These are phyloP conservation scores for Phoenicopterus ruber DNA, from an alignment of 2,113 vertebrate genomes.

Conservation along the genomic window DNA sequence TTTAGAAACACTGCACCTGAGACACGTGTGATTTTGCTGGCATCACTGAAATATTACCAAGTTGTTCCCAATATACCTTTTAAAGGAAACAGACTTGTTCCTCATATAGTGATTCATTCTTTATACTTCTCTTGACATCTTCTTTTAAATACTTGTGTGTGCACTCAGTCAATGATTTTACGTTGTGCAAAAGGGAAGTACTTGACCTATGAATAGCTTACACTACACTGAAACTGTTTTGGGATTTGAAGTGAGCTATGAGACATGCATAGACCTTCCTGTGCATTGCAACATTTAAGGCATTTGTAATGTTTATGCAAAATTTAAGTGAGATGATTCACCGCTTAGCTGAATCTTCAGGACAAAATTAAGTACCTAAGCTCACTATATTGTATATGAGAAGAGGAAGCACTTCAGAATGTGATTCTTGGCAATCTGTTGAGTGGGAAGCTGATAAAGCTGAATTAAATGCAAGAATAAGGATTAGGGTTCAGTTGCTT, in stretches of 20 bases:
- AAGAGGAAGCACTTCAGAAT: background rate
- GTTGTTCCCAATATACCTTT: background rate
- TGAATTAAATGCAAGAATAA: background rate
- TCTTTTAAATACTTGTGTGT: background rate
- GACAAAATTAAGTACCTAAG: background rate
- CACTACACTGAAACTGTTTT: background rate
- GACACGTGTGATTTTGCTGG: background rate
- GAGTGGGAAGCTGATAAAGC: background rate
- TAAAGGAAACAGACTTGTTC: background rate
- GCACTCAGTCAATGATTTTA: background rate
- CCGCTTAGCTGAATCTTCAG: background rate
- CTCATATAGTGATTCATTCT: background rate
- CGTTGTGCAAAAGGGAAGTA: background rate
- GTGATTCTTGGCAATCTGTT: background rate
- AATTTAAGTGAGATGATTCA: background rate
- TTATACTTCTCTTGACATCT: background rate
- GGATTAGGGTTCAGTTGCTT: background rate
- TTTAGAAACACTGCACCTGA: background rate
- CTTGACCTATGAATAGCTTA: background rate
- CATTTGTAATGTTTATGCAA: background rate
- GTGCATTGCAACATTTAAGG: background rate
- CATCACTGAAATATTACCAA: background rate
- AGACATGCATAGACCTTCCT: background rate
- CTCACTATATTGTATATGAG: background rate
- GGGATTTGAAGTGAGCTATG: background rate